A percentile compares a stretch with the other conserved stretches of the same genome.
Conservation (phyloP, 2,888 invertebrate genomes). For the Anoplius nigerrimus region DNA sequence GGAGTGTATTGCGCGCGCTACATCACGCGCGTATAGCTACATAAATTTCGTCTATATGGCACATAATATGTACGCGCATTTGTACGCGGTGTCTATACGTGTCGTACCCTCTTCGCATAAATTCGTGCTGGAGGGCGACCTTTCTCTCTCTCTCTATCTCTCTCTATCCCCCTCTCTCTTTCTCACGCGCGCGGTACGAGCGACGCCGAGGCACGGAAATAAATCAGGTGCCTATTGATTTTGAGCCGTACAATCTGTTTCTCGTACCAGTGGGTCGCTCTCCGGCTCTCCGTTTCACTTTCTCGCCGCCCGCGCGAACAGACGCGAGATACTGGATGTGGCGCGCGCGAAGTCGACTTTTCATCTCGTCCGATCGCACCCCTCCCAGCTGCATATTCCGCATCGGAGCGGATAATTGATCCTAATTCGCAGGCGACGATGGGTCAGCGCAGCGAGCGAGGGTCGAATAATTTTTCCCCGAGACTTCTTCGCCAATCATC, state of each 20-base stretch:
- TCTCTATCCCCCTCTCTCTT: neutral
- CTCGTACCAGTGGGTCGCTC: constrained; percentile 25
- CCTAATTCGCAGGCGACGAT: too few relatives aligned
- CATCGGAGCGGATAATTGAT: too few relatives aligned
- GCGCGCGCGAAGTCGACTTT: neutral
- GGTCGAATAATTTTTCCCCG: too few relatives aligned
- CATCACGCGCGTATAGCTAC: too few relatives aligned
- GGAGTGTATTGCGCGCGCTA: too few relatives aligned
- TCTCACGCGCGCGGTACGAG: constrained; percentile 25
- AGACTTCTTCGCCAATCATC: too few relatives aligned
- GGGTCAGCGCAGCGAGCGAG: too few relatives aligned
- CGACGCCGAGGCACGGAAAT: constrained; percentile 47
- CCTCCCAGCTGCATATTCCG: too few relatives aligned
- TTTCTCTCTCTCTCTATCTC: too few relatives aligned
- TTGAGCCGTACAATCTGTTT: constrained; percentile 59
- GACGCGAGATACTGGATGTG: neutral
- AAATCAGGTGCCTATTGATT: constrained; percentile 62
- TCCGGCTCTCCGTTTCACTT: neutral
- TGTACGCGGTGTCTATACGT: constrained; percentile 9
- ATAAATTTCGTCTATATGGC: too few relatives aligned
- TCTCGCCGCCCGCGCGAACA: neutral
- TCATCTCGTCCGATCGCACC: neutral
- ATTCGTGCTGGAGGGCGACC: too few relatives aligned
- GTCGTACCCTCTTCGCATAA: constrained; percentile 26
- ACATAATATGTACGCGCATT: neutral